Percentiles rank a stretch among this genome's conserved stretches.
phyloP scores from a whole-genome alignment of 2,797 vertebrate species.

The Xerus rutilus region DNA sequence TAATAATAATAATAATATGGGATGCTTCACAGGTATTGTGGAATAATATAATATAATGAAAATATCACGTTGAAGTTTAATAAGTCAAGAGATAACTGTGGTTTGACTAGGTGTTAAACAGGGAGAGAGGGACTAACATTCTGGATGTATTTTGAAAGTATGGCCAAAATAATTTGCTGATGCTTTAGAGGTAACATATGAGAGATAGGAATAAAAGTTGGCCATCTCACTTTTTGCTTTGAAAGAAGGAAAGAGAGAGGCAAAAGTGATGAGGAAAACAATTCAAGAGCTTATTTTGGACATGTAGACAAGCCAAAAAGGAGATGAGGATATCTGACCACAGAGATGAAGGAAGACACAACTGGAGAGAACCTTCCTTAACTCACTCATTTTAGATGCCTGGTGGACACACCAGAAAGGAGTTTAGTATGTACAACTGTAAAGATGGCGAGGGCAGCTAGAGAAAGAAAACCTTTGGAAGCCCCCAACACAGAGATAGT shows the following conservation, averaged over 20 bases:
- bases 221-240: not conserved
- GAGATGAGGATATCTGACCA: not conserved
- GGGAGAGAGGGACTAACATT: not conserved
- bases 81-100: not conserved
- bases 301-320: not conserved
- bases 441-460: too few species aligned
- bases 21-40: not conserved
- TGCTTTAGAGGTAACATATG: not conserved
- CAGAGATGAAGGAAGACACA: not conserved
- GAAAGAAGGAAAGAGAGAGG: not conserved
- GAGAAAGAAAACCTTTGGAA: not conserved
- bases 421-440: too few species aligned
- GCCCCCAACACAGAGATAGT: not conserved
- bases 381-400: too few species aligned
- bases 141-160: constrained; percentile 8
- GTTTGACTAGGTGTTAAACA: not conserved
- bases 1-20: too few species aligned
- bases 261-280: not conserved
- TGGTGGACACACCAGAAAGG: too few species aligned
- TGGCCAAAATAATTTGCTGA: not conserved
- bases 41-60: not conserved
- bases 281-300: not conserved
- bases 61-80: not conserved
- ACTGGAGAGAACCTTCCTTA: not conserved
- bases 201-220: not conserved